A percentile compares a stretch with the other conserved stretches of the same genome.
Evolutionary conservation across 35 echinoderm and acorn worm species (phyloP).

Genomic region (Amphiura filiformis): DNA sequence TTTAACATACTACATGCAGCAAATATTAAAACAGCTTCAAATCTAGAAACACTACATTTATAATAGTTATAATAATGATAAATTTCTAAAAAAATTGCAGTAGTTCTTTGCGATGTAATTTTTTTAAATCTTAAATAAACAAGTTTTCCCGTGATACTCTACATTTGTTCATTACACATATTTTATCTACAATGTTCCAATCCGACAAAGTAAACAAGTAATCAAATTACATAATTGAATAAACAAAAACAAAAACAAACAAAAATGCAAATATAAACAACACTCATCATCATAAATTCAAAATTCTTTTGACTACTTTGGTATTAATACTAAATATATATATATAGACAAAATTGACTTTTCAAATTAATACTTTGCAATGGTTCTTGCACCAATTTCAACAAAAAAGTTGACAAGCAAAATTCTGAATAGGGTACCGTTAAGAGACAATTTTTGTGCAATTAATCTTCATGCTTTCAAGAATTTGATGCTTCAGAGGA

Average conservation of each 20-base stretch:
- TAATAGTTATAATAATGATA: no score
- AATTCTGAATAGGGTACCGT: background rate
- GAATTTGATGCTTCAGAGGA: no score
- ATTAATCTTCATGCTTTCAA: no score
- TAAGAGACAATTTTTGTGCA: no score
- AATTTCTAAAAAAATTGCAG: no score
- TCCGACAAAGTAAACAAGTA: background rate
- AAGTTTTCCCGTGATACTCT: background rate
- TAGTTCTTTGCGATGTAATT: no score
- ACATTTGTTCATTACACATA: slow-evolving; percentile 11
- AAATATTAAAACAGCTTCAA: no score
- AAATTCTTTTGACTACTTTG: slow-evolving; percentile 1
- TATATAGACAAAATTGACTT: background rate
- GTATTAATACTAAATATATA: slow-evolving; percentile 11
- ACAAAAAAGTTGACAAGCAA: background rate
- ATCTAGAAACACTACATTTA: no score
- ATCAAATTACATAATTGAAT: background rate
- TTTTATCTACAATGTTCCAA: background rate
- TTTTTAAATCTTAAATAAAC: slow-evolving; percentile 8
- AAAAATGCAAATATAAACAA: background rate
- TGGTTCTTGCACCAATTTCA: background rate
- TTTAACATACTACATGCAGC: no score
- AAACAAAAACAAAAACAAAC: background rate
- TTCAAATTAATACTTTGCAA: slow-evolving; percentile 2
- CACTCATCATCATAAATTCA: background rate